Evolutionary conservation across 2,113 vertebrate genomes (phyloP), one percentile per base, ranked within the genome.

Genomic region (Sceloporus tristichus): DNA sequence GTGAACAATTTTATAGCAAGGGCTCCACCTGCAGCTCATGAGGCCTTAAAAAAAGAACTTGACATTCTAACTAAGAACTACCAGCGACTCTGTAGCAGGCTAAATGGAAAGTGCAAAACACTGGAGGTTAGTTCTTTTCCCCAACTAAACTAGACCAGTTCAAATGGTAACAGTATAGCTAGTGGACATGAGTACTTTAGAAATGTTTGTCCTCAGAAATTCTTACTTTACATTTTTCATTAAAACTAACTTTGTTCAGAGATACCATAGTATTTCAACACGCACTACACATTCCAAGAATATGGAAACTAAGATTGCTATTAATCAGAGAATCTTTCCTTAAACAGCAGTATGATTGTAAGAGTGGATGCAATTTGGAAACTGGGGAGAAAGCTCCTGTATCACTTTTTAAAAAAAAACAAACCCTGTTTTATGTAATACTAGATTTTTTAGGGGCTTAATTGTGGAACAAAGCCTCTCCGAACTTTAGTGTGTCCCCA

Each of bases 31-130:
- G 97, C 97, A 82, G 98, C 98, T 94, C 98, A 99, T n/a, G 98
- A 98, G 88, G 98, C 98, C 87, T 95, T 99, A 95, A 98, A 97
- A 91, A 98, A 98, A 27, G 99, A 99, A 90, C 97, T 99, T 75
- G 96, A 98, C 23, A 94, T 98, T 85, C 95, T 99, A 34, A 98
- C 97, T 21, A 97, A 96, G 84, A 99, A 97, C 95, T 99, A 99
- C 94, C 98, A 99, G 93, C 95, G 97, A 2, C 97, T 99, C 34
- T 99, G 99, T 91, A 99, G 97, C 96, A 97, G 99, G n/a, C 96
- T 99, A 84, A 98, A 98, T 84, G 98, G 99, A 81, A 99, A 99
- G 92, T 98, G 97, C 96, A 99, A 99, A 96, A 99, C 98, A 29
- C 96, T 99, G 82, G 98, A 99, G 98, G 99, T 99, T 85, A 92